Evolutionary conservation across 2,113 vertebrate genomes (phyloP).

Genomic region (Galemys pyrenaicus): DNA sequence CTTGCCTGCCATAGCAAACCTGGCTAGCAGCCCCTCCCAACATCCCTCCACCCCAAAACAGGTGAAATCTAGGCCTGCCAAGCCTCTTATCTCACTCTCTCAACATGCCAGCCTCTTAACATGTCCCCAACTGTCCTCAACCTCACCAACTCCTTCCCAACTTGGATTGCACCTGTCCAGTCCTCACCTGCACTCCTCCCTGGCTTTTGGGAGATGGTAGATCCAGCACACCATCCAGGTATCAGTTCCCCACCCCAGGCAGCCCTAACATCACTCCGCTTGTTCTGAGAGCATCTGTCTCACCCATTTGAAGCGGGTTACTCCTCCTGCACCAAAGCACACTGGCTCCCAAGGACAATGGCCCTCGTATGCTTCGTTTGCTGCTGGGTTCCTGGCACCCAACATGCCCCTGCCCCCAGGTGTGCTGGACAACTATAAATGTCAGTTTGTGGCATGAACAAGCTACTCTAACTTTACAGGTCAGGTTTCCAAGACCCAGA

Average conservation of each 20-base stretch:
- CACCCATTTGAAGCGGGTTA: not conserved
- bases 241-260: not conserved
- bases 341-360: not conserved
- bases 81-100: not conserved
- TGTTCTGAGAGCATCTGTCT: not conserved
- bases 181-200: not conserved
- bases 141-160: not conserved
- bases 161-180: not conserved
- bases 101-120: not conserved
- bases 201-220: accelerated
- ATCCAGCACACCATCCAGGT: not conserved
- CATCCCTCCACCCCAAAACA: too few relatives aligned
- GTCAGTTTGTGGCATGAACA: not conserved
- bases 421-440: not conserved
- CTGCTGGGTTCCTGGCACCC: not conserved
- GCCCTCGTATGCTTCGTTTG: not conserved
- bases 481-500: not conserved
- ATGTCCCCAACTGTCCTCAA: not conserved
- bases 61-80: not conserved
- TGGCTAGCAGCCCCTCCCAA: not conserved
- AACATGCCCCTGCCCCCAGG: not conserved
- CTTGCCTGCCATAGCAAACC: too few relatives aligned
- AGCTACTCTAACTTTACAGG: not conserved
- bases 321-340: not conserved
- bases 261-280: not conserved